A percentile compares a stretch with the other conserved stretches of the same genome.
Evolutionary conservation across 2,797 vertebrate species (phyloP).

Genomic region (Argentina silus): DNA sequence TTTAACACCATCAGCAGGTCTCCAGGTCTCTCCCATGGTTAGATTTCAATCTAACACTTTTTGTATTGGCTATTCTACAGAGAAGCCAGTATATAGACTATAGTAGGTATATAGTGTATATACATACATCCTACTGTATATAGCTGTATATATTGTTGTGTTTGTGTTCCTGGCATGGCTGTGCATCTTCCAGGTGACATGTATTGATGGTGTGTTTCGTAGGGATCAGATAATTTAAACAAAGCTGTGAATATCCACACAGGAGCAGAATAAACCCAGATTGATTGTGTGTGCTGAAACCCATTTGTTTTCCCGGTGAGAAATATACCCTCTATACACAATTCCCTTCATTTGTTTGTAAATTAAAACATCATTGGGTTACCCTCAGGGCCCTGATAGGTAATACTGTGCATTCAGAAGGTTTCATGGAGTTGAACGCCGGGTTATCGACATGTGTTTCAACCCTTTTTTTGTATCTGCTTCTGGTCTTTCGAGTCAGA

Average conservation of each 20-base stretch:
- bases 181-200: constrained; percentile 5
- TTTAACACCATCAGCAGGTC: background rate
- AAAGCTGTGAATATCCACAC: constrained; percentile 13
- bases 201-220: constrained; percentile 6
- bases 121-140: too few species aligned
- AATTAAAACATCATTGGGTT: too few species aligned
- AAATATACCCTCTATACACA: background rate
- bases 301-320: background rate
- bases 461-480: too few species aligned
- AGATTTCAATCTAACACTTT: background rate
- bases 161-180: background rate
- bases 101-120: too few species aligned
- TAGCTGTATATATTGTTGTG: background rate
- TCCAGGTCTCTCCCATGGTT: background rate
- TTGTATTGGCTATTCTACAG: background rate
- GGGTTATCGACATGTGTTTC: too few species aligned
- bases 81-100: background rate
- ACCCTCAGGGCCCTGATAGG: too few species aligned
- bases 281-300: constrained; percentile 12
- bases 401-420: too few species aligned
- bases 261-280: background rate
- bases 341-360: background rate
- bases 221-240: constrained; percentile 12
- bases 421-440: too few species aligned
- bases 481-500: too few species aligned